Evolutionary conservation across 2,888 invertebrate genomes (phyloP), one percentile per base, ranked within the genome.

Genomic region (Apodemia hepburni): DNA sequence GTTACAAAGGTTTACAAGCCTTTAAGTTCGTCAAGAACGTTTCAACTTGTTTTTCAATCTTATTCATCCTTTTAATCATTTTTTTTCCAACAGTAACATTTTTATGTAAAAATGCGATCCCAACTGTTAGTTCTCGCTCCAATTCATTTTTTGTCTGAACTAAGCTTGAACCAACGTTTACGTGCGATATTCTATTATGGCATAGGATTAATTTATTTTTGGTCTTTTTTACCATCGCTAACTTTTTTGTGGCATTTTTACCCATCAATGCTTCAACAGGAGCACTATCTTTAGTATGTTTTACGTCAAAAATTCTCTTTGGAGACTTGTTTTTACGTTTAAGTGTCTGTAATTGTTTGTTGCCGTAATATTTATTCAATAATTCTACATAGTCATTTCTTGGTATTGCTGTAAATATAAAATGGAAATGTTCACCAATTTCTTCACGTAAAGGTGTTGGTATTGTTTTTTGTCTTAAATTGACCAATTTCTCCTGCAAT

Each of bases 351-450:
- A 67, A 64, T 22, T 63, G 67, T 66, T 76, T 77, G 3, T 70
- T 62, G 15, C 65, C 64, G 61, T 82, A 78, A 67, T 82, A 89
- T 68, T 74, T 81, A 57, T 78, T 74, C 3, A 90, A 69, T 58
- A 90, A 73, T 49, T 87, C 81, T 1, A 68, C 70, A 69, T 92
- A 92, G 69, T 92, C 90, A 60, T 80, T 70, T 65, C 92, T 78
- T 4, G 84, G 84, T 3, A 73, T 68, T 11, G 92, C 73, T 0
- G 92, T 85, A 69, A 94, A 94, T 70, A 94, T 92, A 59, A 81
- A 74, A 60, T 84, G 84, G 73, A 88, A 93, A 71, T 93, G 92
- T 60, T 84, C 74, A 42, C 88, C 89, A 42, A 94, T 92, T 71
- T 92, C 85, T 18, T 82, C 79, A 2, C 93, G 89, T 33, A 93